A percentile compares a stretch with the other conserved stretches of the same genome.
These are phyloP conservation scores for Ispidina picta DNA, from an alignment of 2,797 vertebrate genomes.

Conservation along the genomic window DNA sequence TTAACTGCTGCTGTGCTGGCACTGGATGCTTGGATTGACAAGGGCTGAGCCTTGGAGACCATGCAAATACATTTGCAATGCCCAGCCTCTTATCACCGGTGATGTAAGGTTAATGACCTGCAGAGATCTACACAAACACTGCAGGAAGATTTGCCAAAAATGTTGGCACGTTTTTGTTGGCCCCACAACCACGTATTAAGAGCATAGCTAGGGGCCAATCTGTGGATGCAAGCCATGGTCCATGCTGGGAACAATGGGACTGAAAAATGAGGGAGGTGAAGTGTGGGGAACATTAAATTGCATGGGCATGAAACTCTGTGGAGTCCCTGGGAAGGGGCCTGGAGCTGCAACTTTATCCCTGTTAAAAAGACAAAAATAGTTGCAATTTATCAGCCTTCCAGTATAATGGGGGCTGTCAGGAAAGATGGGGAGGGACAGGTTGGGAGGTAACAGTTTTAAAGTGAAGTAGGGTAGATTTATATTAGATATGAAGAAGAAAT, in stretches of 20 bases:
- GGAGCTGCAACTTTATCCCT: background rate
- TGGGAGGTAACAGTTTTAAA: background rate
- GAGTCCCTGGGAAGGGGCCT: background rate
- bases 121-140: conserved; percentile 36
- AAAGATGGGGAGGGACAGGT: background rate
- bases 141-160: conserved; percentile 11
- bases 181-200: background rate
- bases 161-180: conserved; percentile 20
- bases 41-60: background rate
- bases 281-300: accelerated
- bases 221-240: accelerated
- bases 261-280: background rate
- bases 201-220: background rate
- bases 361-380: accelerated
- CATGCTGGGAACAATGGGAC: accelerated
- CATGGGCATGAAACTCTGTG: background rate
- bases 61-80: background rate
- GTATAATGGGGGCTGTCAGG: background rate
- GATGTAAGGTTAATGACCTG: conserved; percentile 51
- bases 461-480: background rate
- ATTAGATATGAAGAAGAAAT: background rate
- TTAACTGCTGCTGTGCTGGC: background rate
- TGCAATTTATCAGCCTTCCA: background rate
- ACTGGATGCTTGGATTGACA: background rate
- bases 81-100: background rate